A percentile compares a stretch with the other conserved stretches of the same genome.
Conservation (phyloP, 2,113 vertebrate species). For the Octodon degus region DNA sequence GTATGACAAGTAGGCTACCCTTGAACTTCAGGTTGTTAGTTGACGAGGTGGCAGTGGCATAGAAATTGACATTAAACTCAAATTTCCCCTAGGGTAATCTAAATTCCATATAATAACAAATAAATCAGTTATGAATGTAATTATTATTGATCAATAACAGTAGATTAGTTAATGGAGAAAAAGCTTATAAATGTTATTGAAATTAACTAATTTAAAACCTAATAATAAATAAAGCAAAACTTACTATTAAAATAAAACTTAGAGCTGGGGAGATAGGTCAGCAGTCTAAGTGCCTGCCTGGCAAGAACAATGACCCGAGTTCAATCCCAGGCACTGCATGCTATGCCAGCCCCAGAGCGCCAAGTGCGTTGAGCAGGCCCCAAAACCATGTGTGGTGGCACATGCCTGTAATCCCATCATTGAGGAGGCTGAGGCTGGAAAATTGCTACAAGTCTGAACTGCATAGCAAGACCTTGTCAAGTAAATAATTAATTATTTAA, state of each 20-base stretch:
- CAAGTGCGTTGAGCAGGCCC: too few relatives aligned
- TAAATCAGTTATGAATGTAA: neutral
- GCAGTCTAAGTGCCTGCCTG: too few relatives aligned
- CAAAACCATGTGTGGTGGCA: too few relatives aligned
- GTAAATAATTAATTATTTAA: too few relatives aligned
- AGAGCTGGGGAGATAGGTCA: too few relatives aligned
- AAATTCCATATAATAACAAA: neutral
- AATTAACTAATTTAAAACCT: neutral
- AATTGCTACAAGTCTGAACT: too few relatives aligned
- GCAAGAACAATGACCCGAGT: too few relatives aligned
- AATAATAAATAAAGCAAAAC: neutral
- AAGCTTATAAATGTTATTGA: neutral
- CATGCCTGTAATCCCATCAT: too few relatives aligned
- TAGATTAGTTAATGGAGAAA: neutral
- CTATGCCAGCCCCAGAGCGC: too few relatives aligned
- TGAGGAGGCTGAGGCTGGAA: too few relatives aligned
- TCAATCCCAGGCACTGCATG: too few relatives aligned
- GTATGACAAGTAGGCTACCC: neutral
- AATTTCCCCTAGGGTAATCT: neutral
- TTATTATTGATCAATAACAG: neutral
- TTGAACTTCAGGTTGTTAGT: neutral
- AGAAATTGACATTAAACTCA: neutral
- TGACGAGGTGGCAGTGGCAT: neutral
- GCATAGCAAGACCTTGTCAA: too few relatives aligned
- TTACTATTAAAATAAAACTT: neutral